Evolutionary conservation across 2,888 invertebrate species (phyloP).

Genomic region (Lamellibrachia columna): DNA sequence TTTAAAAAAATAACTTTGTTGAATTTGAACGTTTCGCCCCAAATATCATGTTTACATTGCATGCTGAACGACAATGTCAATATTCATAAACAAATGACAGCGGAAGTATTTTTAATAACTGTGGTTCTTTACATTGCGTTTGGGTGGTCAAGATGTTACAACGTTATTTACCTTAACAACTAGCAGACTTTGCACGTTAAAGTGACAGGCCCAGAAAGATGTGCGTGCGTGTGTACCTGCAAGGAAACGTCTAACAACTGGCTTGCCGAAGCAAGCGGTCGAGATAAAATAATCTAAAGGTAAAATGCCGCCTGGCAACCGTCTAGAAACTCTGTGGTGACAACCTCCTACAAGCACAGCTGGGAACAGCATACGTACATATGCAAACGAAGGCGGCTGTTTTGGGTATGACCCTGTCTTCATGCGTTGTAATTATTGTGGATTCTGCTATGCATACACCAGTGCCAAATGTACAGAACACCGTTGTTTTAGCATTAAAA

Average conservation of each 20-base stretch:
- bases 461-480: slow-evolving; percentile 10
- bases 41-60: too few species aligned
- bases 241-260: neutral
- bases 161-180: too few species aligned
- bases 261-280: neutral
- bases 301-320: neutral
- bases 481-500: neutral
- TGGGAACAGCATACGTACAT: neutral
- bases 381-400: neutral
- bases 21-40: too few species aligned
- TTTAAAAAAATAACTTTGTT: too few species aligned
- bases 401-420: neutral
- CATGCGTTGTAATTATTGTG: neutral
- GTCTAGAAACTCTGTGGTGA: neutral
- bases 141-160: too few species aligned
- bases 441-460: neutral
- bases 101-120: neutral
- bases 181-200: too few species aligned
- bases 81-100: neutral
- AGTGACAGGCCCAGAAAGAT: neutral
- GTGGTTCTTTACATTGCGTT: neutral
- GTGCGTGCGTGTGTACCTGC: too few species aligned
- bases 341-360: neutral
- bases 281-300: neutral
- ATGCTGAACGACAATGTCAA: too few species aligned